Evolutionary conservation across 2,113 vertebrate species (phyloP).

Genomic region (Pluvialis apricaria): DNA sequence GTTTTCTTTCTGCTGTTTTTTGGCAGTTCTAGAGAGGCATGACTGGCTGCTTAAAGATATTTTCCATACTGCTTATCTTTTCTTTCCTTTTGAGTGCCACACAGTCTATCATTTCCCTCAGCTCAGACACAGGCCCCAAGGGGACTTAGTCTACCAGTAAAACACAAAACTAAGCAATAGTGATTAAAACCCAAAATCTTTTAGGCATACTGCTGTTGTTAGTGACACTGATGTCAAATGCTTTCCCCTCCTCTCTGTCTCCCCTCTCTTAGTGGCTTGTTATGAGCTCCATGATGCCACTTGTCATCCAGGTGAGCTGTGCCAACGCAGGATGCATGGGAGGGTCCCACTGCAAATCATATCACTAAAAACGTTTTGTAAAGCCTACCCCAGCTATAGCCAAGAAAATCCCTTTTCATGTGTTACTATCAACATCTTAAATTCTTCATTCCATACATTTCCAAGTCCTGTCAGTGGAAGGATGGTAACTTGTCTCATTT

Average conservation of each 20-base stretch:
- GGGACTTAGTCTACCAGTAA: background rate
- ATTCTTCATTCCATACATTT: background rate
- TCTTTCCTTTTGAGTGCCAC: background rate
- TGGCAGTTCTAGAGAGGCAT: background rate
- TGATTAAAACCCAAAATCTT: background rate
- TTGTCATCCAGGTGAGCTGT: background rate
- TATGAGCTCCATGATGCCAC: background rate
- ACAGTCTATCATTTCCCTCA: background rate
- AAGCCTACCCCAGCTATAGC: background rate
- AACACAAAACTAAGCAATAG: background rate
- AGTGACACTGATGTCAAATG: background rate
- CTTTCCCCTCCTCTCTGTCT: background rate
- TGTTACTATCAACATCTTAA: background rate
- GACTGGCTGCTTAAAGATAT: conserved; percentile 4
- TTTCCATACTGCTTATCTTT: conserved; percentile 34
- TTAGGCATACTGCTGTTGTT: background rate
- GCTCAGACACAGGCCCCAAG: background rate
- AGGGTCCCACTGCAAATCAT: background rate
- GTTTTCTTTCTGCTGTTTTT: background rate
- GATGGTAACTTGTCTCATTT: background rate
- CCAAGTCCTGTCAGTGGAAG: background rate
- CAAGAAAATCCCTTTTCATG: background rate
- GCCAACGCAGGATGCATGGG: background rate
- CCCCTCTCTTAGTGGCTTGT: background rate
- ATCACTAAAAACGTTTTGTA: background rate